Percentiles rank a stretch among this genome's conserved stretches.
These are phyloP conservation scores for Cerastis rubricosa DNA, from an alignment of 2,888 invertebrate genomes.

Conservation along the genomic window DNA sequence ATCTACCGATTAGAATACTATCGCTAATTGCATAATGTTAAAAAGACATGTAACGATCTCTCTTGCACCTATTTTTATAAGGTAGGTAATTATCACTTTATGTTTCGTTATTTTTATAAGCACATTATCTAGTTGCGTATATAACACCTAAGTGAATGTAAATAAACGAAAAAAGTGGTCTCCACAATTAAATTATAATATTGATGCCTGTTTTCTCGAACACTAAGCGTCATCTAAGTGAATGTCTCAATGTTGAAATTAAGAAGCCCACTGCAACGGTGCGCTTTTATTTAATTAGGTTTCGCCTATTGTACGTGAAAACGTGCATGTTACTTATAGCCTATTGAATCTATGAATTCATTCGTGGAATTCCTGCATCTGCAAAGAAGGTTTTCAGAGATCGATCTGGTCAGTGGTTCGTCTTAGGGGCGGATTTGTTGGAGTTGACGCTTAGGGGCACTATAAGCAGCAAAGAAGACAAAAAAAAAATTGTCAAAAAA, in stretches of 20 bases:
- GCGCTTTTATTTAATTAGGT: not conserved
- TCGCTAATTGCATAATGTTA: slow-evolving; percentile 30
- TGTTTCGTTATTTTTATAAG: not conserved
- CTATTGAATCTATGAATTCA: not conserved
- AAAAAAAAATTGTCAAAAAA: too few species aligned
- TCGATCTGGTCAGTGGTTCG: too few species aligned
- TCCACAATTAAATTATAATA: not conserved
- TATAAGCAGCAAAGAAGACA: too few species aligned
- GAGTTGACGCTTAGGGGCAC: too few species aligned
- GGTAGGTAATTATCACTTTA: slow-evolving; percentile 8
- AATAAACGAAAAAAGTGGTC: not conserved
- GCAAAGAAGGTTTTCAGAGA: not conserved
- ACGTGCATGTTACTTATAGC: not conserved
- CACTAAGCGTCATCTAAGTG: not conserved
- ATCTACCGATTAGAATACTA: slow-evolving; percentile 24
- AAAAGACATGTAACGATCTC: not conserved
- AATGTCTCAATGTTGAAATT: not conserved
- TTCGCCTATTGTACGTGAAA: not conserved
- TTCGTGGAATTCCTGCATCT: not conserved
- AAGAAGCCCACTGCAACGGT: too few species aligned
- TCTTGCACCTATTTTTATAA: slow-evolving; percentile 19
- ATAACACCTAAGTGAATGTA: slow-evolving; percentile 2
- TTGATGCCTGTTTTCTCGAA: not conserved
- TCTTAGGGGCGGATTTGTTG: too few species aligned
- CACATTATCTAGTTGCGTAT: slow-evolving; percentile 14